Percentiles rank a stretch among this genome's conserved stretches.
These are phyloP conservation scores for Junonia oenone DNA, from an alignment of 2,888 invertebrate species.

Conservation along the genomic window DNA sequence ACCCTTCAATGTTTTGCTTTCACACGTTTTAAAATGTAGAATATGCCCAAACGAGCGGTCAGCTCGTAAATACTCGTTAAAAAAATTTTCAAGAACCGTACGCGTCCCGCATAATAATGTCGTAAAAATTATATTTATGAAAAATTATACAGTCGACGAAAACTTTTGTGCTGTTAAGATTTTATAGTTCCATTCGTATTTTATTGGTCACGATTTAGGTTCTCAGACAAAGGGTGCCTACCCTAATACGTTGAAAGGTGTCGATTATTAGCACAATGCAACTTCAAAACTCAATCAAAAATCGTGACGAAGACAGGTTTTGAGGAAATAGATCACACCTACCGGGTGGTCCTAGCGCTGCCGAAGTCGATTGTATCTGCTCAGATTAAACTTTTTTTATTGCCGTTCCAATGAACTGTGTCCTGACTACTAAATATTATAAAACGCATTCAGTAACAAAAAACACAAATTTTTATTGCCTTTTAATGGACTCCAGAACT, in stretches of 20 bases:
- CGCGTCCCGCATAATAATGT: conserved; percentile 62
- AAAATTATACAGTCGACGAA: conserved; percentile 35
- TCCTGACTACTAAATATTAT: conserved; percentile 32
- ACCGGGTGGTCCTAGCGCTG: conserved; percentile 40
- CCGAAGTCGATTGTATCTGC: conserved; percentile 21
- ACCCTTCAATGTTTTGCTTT: conserved; percentile 66
- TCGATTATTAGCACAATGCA: conserved; percentile 8
- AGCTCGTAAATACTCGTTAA: conserved; percentile 58
- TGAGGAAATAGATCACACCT: conserved; percentile 30
- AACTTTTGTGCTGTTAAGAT: conserved; percentile 24
- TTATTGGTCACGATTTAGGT: conserved; percentile 29
- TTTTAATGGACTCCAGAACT: conserved; percentile 4
- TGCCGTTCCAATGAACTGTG: conserved; percentile 42
- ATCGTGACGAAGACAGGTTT: conserved; percentile 36
- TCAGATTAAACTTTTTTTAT: conserved; percentile 48
- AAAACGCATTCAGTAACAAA: conserved; percentile 19
- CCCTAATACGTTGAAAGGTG: not conserved
- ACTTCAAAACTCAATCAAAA: conserved; percentile 30
- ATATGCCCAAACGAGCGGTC: conserved; percentile 62
- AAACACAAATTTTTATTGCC: conserved; percentile 8
- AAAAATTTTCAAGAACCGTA: conserved; percentile 43
- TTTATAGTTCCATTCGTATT: conserved; percentile 26
- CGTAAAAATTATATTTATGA: conserved; percentile 66
- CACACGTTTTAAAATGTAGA: conserved; percentile 70
- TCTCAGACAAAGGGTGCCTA: not conserved